Evolutionary conservation across 2,113 vertebrate species (phyloP).

Genomic region (Anguilla rostrata): DNA sequence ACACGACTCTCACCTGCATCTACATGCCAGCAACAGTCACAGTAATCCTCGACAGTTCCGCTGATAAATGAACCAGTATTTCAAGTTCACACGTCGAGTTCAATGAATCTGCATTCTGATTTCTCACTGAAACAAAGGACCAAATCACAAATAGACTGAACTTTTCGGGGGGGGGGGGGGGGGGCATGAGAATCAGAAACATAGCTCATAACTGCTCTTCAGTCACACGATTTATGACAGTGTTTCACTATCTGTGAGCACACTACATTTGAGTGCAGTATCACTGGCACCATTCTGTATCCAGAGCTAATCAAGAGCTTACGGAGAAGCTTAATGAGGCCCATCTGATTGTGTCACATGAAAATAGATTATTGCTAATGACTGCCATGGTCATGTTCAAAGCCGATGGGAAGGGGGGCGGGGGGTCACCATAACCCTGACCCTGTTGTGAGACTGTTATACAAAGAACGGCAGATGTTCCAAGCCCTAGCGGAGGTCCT

Average conservation of each 20-base stretch:
- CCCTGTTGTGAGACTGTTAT: background rate
- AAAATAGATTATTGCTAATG: background rate
- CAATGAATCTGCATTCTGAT: conserved; percentile 6
- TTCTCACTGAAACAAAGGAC: background rate
- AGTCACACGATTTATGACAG: background rate
- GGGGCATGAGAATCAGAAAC: background rate
- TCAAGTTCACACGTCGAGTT: background rate
- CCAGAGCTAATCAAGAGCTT: background rate
- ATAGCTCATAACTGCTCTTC: background rate
- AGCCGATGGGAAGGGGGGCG: background rate
- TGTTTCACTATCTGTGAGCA: too few species aligned
- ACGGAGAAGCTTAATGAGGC: background rate
- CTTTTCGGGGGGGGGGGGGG: too few species aligned
- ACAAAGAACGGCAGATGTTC: background rate
- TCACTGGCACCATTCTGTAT: background rate
- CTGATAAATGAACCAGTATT: conserved; percentile 3
- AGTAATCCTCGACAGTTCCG: background rate
- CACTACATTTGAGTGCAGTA: too few species aligned
- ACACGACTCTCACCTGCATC: background rate
- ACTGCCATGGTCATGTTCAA: background rate
- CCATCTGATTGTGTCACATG: background rate
- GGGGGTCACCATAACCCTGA: background rate
- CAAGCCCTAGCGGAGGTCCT: background rate
- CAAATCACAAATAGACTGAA: too few species aligned
- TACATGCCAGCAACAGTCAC: background rate